phyloP scores from a whole-genome alignment of 2,888 invertebrate genomes.

The Acanthoscelides obtectus region DNA sequence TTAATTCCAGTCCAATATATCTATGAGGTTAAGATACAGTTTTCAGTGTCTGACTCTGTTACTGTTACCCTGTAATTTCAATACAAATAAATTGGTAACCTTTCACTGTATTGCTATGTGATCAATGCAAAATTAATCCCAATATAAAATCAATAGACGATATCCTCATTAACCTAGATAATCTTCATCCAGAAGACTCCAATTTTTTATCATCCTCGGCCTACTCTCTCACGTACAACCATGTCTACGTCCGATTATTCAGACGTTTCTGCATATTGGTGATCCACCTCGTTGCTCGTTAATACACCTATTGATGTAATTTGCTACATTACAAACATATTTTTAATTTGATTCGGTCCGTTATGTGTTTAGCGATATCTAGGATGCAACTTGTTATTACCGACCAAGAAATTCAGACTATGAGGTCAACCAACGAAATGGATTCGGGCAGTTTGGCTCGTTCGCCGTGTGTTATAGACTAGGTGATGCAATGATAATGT shows the following conservation, averaged over 20 bases:
- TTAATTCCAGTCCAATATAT: too few relatives aligned
- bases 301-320: background rate
- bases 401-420: background rate
- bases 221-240: background rate
- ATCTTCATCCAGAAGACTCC: background rate
- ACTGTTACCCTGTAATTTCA: too few relatives aligned
- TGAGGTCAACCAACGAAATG: background rate
- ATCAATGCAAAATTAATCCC: too few relatives aligned
- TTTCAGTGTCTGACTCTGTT: too few relatives aligned
- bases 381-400: background rate
- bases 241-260: background rate
- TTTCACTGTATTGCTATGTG: too few relatives aligned
- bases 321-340: background rate
- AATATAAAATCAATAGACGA: background rate
- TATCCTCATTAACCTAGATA: background rate
- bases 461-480: background rate
- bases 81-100: too few relatives aligned
- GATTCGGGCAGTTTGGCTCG: background rate
- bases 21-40: too few relatives aligned
- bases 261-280: background rate
- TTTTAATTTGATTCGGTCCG: background rate
- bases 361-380: background rate
- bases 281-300: background rate
- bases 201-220: background rate
- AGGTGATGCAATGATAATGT: background rate